Evolutionary conservation across 2,888 invertebrate genomes (phyloP), one percentile per base, ranked within the genome.

Genomic region (Anticlea derivata): DNA sequence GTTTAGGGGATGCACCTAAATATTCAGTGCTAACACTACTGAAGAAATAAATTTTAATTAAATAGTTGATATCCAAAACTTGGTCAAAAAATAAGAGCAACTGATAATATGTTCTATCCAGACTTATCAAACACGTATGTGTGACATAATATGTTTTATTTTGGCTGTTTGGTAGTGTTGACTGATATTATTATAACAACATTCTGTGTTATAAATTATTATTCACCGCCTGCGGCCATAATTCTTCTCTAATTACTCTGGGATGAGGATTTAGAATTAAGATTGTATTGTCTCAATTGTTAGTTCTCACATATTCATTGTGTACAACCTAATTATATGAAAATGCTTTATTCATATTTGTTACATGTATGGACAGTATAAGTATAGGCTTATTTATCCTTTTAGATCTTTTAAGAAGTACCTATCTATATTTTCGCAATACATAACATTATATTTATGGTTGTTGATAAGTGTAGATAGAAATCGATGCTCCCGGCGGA

Each of bases 1-100:
- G 76, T 66, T 75, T 78, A 50, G 46, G 50, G 66, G 66, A 68
- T 70, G 56, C 65, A 58, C 70, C 60, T 60, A 54, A 61, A 74
- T 68, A 74, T 65, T 64, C 47, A 68, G 58, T 60, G 46, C 66
- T 70, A 69, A 61, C 48, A 59, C 64, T 70, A 70, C 60, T 39
- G 45, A 65, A 65, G 56, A 65, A 65, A 63, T 47, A 49, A 60
- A 48, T 35, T 29, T 22, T 26, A 37, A 44, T 48, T 43, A 45
- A 45, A 39, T 33, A 23, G 13, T 37, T 33, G 20, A 44, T 30
- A 30, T 49, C 41, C 24, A 35, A 35, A 17, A 35, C 8, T 51
- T 31, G 44, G 35, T 44, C 31, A 29, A 40, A 23, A 38, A 11
- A 34, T 10, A 5, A 39, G 38, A 49, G 38, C 24, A 29, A 35